Conservation (phyloP, 2,113 vertebrate species). For the Nothobranchius furzeri region DNA sequence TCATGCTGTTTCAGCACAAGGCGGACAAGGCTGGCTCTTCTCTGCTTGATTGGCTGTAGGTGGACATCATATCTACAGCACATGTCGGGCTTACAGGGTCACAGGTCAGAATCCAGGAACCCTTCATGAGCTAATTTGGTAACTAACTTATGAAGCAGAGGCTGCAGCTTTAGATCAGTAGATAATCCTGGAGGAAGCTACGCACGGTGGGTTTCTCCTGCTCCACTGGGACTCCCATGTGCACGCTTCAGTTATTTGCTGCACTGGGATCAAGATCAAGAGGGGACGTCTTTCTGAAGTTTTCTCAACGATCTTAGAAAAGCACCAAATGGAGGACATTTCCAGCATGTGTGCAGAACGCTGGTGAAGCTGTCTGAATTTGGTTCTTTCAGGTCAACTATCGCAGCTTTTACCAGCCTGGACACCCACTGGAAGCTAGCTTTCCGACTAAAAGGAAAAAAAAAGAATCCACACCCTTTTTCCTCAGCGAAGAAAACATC, state of each 20-base stretch:
- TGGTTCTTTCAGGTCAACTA: conserved; percentile 29
- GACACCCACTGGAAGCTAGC: conserved; percentile 42
- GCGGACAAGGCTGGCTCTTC: conserved; percentile 25
- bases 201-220: conserved; percentile 40
- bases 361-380: conserved; percentile 32
- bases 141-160: conserved; percentile 58
- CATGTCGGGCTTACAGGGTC: conserved; percentile 52
- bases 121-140: conserved; percentile 45
- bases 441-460: conserved; percentile 27
- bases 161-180: conserved; percentile 38
- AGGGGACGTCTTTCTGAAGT: conserved; percentile 49
- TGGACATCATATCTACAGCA: conserved; percentile 48
- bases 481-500: conserved; percentile 42
- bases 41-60: conserved; percentile 52
- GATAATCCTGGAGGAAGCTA: conserved; percentile 41
- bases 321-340: conserved; percentile 44
- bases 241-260: conserved; percentile 13
- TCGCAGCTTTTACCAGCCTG: conserved; percentile 56
- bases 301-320: conserved; percentile 31
- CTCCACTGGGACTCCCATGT: conserved; percentile 37
- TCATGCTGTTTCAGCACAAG: conserved; percentile 58
- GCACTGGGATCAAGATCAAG: conserved; percentile 58
- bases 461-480: conserved; percentile 35
- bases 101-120: conserved; percentile 47
- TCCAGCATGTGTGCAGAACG: conserved; percentile 17